Evolutionary conservation across 2,113 vertebrate genomes (phyloP).

Genomic region (Scopus umbretta): DNA sequence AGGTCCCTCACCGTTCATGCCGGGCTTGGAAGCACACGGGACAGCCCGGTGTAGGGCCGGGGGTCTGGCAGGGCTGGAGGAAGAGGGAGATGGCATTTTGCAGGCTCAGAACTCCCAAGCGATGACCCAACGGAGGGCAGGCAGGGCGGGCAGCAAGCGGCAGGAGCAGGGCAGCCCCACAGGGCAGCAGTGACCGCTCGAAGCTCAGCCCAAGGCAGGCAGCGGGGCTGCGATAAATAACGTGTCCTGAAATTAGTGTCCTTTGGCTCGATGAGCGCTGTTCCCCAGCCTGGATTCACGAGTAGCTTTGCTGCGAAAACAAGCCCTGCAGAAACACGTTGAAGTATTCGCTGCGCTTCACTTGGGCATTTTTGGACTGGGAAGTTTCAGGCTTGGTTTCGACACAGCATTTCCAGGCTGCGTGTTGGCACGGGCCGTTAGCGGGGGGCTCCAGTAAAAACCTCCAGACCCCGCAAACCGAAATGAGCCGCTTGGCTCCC

Average conservation of each 20-base stretch:
- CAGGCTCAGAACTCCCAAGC: not conserved
- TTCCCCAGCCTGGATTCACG: not conserved
- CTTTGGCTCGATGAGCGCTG: accelerated
- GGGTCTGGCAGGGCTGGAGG: not conserved
- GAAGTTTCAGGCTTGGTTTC: not conserved
- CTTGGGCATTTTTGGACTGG: not conserved
- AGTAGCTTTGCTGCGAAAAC: not conserved
- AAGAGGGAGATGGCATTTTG: not conserved
- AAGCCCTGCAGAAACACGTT: not conserved
- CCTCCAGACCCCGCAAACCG: not conserved
- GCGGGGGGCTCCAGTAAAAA: not conserved
- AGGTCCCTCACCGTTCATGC: accelerated
- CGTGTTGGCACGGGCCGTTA: accelerated
- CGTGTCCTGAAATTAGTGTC: not conserved
- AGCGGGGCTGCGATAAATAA: not conserved
- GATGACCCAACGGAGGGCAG: not conserved
- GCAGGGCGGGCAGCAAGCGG: not conserved
- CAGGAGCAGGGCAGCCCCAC: not conserved
- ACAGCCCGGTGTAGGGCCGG: accelerated
- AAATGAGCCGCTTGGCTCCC: not conserved
- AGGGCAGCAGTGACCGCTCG: not conserved
- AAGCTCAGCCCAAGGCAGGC: not conserved
- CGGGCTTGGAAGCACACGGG: not conserved
- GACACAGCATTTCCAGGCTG: not conserved
- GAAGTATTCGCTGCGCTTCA: not conserved